Percentiles rank a stretch among this genome's conserved stretches.
Evolutionary conservation across 1,140 invertebrate species (phyloP).

Genomic region (Drosophila grimshawi): DNA sequence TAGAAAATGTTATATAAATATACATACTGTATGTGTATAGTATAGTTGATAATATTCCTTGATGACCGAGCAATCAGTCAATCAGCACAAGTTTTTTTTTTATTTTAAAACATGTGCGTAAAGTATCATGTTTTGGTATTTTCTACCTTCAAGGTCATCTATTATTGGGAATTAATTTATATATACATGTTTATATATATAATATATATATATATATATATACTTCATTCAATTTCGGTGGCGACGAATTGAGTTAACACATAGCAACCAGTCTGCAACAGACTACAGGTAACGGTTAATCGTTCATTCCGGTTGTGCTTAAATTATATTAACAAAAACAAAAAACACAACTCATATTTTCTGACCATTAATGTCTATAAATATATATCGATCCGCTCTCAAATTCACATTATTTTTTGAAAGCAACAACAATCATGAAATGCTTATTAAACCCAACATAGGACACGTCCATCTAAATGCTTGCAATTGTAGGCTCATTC

Average conservation of each 20-base stretch:
- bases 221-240: neutral
- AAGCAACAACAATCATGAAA: constrained; percentile 42
- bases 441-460: too few species aligned
- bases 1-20: too few species aligned
- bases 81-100: neutral
- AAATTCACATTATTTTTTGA: constrained; percentile 44
- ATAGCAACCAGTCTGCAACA: neutral
- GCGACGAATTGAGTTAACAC: neutral
- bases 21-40: too few species aligned
- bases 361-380: constrained; percentile 53
- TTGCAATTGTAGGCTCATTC: too few species aligned
- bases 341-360: constrained; percentile 25
- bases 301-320: neutral
- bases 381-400: constrained; percentile 52
- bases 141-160: constrained; percentile 41
- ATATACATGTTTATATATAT: too few species aligned
- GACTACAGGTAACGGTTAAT: neutral
- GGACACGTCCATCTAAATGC: too few species aligned
- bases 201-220: too few species aligned
- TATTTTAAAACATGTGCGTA: too few species aligned
- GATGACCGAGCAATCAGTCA: neutral
- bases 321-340: neutral
- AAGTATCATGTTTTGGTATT: constrained; percentile 24
- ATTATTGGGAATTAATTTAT: constrained; percentile 34
- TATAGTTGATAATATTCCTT: too few species aligned